phyloP scores from a whole-genome alignment of 2,113 vertebrate species.

The Nyctereutes procyonoides region DNA sequence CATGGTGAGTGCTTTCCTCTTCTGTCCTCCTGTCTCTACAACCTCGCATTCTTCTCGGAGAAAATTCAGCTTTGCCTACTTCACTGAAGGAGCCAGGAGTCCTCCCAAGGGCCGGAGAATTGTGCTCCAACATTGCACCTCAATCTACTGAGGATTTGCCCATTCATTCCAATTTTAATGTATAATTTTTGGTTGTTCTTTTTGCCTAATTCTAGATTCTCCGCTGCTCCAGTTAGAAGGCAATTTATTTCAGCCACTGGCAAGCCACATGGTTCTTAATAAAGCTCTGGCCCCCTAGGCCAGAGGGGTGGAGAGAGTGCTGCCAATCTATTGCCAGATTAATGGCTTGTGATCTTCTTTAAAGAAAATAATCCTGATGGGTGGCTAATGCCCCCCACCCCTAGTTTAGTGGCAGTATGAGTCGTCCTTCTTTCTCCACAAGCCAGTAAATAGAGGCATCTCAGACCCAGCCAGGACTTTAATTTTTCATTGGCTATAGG shows the following conservation, averaged over 20 bases:
- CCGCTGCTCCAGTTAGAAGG: slow-evolving; percentile 40
- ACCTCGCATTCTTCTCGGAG: neutral
- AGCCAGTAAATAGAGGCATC: slow-evolving; percentile 62
- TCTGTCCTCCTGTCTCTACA: neutral
- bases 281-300: slow-evolving; percentile 68
- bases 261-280: slow-evolving; percentile 74
- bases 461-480: neutral
- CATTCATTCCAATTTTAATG: neutral
- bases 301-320: neutral
- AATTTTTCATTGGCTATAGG: slow-evolving; percentile 32
- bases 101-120: neutral
- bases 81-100: neutral
- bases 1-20: rapidly evolving
- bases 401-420: slow-evolving; percentile 64
- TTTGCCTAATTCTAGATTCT: slow-evolving; percentile 45
- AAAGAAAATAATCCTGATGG: slow-evolving; percentile 84
- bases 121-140: neutral
- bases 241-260: slow-evolving; percentile 50
- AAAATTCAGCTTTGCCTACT: neutral
- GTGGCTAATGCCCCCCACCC: slow-evolving; percentile 74
- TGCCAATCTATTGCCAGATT: slow-evolving; percentile 78
- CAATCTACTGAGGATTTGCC: neutral
- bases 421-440: slow-evolving; percentile 62
- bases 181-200: neutral
- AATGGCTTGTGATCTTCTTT: slow-evolving; percentile 83